Evolutionary conservation across 1,140 invertebrate species (phyloP), one percentile per base, ranked within the genome.

Genomic region (Pogonognathellus flavescens): DNA sequence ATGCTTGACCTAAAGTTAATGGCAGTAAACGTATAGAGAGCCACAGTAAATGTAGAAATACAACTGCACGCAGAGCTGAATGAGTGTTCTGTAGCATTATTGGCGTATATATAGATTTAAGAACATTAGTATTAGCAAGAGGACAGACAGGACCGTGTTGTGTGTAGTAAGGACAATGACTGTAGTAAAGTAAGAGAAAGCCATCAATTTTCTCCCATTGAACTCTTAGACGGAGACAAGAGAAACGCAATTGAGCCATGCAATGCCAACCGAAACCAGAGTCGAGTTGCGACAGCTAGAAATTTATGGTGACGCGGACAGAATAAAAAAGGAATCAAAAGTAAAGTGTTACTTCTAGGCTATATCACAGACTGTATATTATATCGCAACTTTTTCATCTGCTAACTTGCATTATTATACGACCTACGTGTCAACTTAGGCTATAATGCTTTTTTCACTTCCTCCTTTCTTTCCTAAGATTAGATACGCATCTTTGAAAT

Each of bases 181-280:
- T 76, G 41, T 49, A 76, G 14, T 49, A 76, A 49, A 76, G 52
- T 81, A 59, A 55, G 80, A 59, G 53, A 81, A 81, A 59, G 20
- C 80, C 80, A 81, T 81, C 80, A 81, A 81, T 81, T 81, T 55
- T 57, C 80, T 81, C 80, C 70, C 80, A 81, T 81, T 81, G 52
- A 81, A 81, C 50, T 55, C 80, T 55, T 25, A 55, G 80, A 59
- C 80, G 18, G 52, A 55, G 66, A 72, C 66, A 72, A 72, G 70
- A 76, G 70, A 31, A 76, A 76, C 41, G 31, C 70, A 50, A 41
- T 76, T 76, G 25, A 76, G 70, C 70, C 70, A 76, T 50, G 10
- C 70, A 16, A 76, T 76, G 70, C 70, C 70, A 50, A n/a, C 16
- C 70, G 22, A 76, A 25, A 41, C 70, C 31, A 76, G 49, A 22